Conservation (phyloP, 2,888 invertebrate genomes). For the Trachelus stipa region DNA sequence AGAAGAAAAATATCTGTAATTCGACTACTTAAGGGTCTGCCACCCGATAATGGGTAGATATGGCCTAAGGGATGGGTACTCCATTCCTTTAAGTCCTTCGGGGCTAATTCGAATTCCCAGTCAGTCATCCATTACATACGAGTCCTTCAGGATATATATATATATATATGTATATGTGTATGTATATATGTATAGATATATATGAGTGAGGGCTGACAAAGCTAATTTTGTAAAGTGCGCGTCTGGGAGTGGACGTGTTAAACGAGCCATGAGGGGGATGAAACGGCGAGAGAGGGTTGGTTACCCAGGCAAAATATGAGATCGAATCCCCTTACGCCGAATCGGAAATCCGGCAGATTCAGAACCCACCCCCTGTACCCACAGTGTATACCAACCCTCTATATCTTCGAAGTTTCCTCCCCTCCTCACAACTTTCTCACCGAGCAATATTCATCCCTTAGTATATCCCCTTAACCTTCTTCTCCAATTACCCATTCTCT, state of each 20-base stretch:
- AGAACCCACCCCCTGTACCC: neutral
- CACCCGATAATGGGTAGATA: neutral
- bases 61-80: neutral
- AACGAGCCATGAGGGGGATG: constrained; percentile 35
- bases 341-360: constrained; percentile 1
- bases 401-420: neutral
- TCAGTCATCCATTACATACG: neutral
- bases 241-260: constrained; percentile 47
- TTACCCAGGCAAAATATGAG: constrained; percentile 29
- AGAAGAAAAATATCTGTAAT: neutral
- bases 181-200: neutral
- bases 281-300: constrained; percentile 3
- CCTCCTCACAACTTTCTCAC: neutral
- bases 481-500: neutral
- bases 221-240: constrained; percentile 54
- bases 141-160: neutral
- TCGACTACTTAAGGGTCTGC: neutral
- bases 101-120: neutral
- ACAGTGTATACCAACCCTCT: neutral
- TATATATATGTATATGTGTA: too few species aligned
- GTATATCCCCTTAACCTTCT: neutral
- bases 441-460: neutral
- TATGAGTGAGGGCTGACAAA: constrained; percentile 50
- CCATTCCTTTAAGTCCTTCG: neutral
- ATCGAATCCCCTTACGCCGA: constrained; percentile 20